Evolutionary conservation across 2,113 vertebrate species (phyloP).

Genomic region (Mugil cephalus): DNA sequence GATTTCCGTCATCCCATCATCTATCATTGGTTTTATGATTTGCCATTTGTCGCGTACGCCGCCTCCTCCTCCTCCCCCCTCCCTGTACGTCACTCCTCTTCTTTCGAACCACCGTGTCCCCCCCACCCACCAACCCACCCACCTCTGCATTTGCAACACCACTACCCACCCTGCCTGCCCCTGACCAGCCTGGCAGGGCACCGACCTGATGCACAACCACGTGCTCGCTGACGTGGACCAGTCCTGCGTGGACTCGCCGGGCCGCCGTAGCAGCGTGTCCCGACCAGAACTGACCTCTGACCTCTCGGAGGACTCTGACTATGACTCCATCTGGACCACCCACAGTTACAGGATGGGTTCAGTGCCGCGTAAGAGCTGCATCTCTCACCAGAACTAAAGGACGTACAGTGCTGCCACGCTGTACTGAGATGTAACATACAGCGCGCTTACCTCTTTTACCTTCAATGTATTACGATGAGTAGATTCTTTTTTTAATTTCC

Average conservation of each 20-base stretch:
- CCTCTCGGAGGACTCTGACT: conserved; percentile 99
- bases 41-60: conserved; percentile 51
- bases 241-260: conserved; percentile 94
- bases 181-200: conserved; percentile 98
- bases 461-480: conserved; percentile 56
- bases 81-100: conserved; percentile 76
- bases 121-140: no score
- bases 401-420: conserved; percentile 59
- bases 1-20: conserved; percentile 21
- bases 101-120: conserved; percentile 31
- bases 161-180: conserved; percentile 72
- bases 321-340: conserved; percentile 99
- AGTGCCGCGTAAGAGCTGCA: conserved; percentile 99
- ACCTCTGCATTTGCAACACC: conserved; percentile 35
- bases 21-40: conserved; percentile 58
- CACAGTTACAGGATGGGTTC: conserved; percentile 99
- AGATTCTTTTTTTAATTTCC: conserved; percentile 87
- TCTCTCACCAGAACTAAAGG: conserved; percentile 98
- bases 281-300: conserved; percentile 95
- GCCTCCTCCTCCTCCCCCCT: neutral
- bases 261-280: conserved; percentile 97
- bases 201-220: conserved; percentile 99
- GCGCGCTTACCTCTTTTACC: conserved; percentile 84
- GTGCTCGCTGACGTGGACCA: conserved; percentile 97
- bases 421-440: conserved; percentile 63